Percentiles rank a stretch among this genome's conserved stretches.
phyloP scores from a whole-genome alignment of 2,888 invertebrate genomes.

The Plagodis dolabraria region DNA sequence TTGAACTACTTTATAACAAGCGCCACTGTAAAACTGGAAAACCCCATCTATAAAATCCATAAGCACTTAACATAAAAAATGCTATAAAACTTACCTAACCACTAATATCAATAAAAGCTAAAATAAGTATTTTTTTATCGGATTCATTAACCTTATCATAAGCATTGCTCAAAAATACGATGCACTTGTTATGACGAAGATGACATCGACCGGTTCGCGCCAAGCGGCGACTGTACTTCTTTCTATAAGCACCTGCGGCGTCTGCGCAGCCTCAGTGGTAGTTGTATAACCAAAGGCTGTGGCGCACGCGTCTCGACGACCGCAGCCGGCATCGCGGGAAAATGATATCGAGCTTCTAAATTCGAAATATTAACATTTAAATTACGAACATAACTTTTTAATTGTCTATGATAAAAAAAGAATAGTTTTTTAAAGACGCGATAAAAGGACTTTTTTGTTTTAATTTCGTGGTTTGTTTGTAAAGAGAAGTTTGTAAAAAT shows the following conservation, averaged over 20 bases:
- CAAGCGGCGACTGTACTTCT: constrained; percentile 41
- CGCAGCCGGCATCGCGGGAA: constrained; percentile 65
- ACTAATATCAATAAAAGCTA: background rate
- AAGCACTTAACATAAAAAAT: no score
- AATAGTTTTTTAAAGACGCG: no score
- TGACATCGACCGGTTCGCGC: constrained; percentile 61
- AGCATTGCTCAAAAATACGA: constrained; percentile 23
- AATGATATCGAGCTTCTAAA: constrained; percentile 68
- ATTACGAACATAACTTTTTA: constrained; percentile 14
- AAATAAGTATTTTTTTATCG: constrained; percentile 13
- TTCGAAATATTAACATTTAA: constrained; percentile 25
- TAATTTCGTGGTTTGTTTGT: background rate
- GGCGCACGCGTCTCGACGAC: constrained; percentile 65
- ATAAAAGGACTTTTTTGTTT: no score
- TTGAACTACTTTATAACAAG: no score
- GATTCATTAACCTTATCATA: constrained; percentile 14
- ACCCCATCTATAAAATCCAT: no score
- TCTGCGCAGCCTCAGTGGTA: constrained; percentile 58
- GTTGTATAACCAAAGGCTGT: constrained; percentile 60
- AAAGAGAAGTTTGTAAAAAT: constrained; percentile 47
- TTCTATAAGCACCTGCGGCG: constrained; percentile 58
- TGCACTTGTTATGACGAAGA: constrained; percentile 41
- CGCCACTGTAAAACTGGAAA: no score
- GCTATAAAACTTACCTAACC: background rate
- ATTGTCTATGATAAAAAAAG: background rate